Evolutionary conservation across 2,888 invertebrate genomes (phyloP).

Genomic region (Drosophila rubida): DNA sequence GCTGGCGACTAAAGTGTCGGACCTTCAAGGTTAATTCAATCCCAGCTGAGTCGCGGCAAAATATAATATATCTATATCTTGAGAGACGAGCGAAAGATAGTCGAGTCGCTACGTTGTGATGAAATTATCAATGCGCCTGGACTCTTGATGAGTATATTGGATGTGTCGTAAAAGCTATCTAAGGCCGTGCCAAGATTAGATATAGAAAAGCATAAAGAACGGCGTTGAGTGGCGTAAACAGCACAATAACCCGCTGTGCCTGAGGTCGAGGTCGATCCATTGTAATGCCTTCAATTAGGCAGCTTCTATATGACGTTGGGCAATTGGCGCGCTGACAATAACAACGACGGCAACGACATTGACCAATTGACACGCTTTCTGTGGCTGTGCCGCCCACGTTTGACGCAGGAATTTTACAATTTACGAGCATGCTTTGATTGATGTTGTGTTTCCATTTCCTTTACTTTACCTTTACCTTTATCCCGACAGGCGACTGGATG

Average conservation of each 20-base stretch:
- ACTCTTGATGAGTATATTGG: slow-evolving; percentile 20
- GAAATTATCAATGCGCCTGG: slow-evolving; percentile 53
- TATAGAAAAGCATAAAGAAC: slow-evolving; percentile 28
- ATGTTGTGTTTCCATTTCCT: slow-evolving; percentile 10
- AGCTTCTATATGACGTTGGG: slow-evolving; percentile 22
- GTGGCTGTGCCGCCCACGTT: slow-evolving; percentile 22
- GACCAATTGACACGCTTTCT: slow-evolving; percentile 72
- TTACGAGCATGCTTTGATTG: slow-evolving; percentile 2
- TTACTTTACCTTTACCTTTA: not conserved
- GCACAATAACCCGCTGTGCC: slow-evolving; percentile 36
- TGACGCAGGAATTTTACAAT: not conserved
- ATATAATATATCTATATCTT: not conserved
- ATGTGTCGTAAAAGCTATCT: slow-evolving; percentile 46
- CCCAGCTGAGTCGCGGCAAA: not conserved
- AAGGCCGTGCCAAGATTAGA: slow-evolving; percentile 55
- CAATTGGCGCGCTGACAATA: slow-evolving; percentile 58
- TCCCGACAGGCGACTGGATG: slow-evolving; percentile 93
- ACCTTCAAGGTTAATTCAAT: slow-evolving; percentile 13
- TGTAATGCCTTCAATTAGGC: slow-evolving; percentile 61
- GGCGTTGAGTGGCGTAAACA: slow-evolving; percentile 30
- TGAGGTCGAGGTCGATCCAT: slow-evolving; percentile 42
- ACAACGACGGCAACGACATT: slow-evolving; percentile 50
- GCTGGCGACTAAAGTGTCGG: not conserved
- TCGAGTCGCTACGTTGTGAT: slow-evolving; percentile 43
- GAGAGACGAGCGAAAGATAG: slow-evolving; percentile 25